Conservation (phyloP, 1,140 invertebrate genomes). For the Drosophila ironensis region DNA sequence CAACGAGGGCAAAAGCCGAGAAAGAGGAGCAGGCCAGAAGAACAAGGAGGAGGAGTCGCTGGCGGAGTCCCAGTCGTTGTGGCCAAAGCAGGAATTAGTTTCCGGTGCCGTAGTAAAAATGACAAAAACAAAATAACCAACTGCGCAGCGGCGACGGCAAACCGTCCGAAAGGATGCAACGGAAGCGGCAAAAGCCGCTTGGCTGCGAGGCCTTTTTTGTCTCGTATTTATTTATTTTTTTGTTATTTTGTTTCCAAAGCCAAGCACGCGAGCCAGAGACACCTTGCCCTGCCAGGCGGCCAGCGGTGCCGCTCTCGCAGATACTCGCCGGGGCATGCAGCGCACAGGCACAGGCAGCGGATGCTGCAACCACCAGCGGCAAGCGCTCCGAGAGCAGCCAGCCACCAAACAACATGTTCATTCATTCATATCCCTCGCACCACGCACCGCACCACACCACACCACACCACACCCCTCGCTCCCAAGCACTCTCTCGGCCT, state of each 20-base stretch:
- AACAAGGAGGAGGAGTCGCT: constrained; percentile 3
- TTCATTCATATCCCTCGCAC: constrained; percentile 52
- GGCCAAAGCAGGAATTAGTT: constrained; percentile 72
- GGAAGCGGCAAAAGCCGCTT: constrained; percentile 39
- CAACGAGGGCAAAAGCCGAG: background rate
- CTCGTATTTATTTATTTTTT: constrained; percentile 1
- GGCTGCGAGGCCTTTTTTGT: constrained; percentile 10
- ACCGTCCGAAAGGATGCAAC: constrained; percentile 68
- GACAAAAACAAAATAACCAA: constrained; percentile 61
- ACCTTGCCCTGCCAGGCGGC: constrained; percentile 42
- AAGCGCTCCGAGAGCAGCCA: constrained; percentile 16
- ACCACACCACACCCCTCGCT: constrained; percentile 22
- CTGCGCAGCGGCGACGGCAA: constrained; percentile 25
- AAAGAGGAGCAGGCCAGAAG: constrained; percentile 3
- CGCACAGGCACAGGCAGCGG: constrained; percentile 19
- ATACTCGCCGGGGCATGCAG: constrained; percentile 11
- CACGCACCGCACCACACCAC: constrained; percentile 12
- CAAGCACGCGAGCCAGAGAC: constrained; percentile 64
- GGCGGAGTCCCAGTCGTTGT: constrained; percentile 46
- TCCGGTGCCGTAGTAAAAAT: constrained; percentile 80
- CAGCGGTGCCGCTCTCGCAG: no score
- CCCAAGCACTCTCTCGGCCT: constrained; percentile 4
- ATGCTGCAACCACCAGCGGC: constrained; percentile 46
- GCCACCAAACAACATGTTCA: constrained; percentile 53
- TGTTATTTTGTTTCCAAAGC: constrained; percentile 18